Evolutionary conservation across 2,113 vertebrate species (phyloP).

Genomic region (Amblyopsis rosae): DNA sequence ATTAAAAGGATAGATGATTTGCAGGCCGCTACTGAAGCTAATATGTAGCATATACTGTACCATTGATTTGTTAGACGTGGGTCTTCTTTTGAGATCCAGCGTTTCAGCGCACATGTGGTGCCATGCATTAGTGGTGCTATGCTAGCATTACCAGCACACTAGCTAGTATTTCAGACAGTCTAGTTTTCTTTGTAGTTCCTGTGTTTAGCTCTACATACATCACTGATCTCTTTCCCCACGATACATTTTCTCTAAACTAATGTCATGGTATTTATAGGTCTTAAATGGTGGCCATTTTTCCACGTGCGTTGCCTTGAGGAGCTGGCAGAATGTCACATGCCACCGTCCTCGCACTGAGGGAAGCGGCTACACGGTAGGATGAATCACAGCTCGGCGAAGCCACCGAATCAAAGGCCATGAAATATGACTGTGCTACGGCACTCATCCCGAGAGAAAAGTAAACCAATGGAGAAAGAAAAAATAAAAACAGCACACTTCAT

Average conservation of each 20-base stretch:
- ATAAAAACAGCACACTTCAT: constrained; percentile 8
- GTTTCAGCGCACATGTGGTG: too few relatives aligned
- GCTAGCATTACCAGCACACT: too few relatives aligned
- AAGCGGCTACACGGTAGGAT: neutral
- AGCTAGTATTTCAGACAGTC: too few relatives aligned
- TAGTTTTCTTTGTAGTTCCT: too few relatives aligned
- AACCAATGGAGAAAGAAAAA: constrained; percentile 1
- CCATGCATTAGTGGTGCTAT: too few relatives aligned
- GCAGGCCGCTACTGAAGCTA: too few relatives aligned
- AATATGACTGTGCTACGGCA: neutral
- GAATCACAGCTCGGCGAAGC: constrained; percentile 1
- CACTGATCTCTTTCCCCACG: too few relatives aligned
- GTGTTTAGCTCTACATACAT: too few relatives aligned
- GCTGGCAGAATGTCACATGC: neutral
- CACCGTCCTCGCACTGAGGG: neutral
- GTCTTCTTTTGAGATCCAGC: too few relatives aligned
- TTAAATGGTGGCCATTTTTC: neutral
- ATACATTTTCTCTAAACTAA: neutral
- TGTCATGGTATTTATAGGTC: neutral
- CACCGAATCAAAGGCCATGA: neutral
- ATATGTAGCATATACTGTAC: too few relatives aligned
- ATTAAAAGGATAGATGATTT: too few relatives aligned
- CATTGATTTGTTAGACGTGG: too few relatives aligned
- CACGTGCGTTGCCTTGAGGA: neutral
- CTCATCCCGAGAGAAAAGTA: constrained; percentile 4